A percentile compares a stretch with the other conserved stretches of the same genome.
Evolutionary conservation across 2,888 invertebrate species (phyloP).

Genomic region (Agriopis marginaria): DNA sequence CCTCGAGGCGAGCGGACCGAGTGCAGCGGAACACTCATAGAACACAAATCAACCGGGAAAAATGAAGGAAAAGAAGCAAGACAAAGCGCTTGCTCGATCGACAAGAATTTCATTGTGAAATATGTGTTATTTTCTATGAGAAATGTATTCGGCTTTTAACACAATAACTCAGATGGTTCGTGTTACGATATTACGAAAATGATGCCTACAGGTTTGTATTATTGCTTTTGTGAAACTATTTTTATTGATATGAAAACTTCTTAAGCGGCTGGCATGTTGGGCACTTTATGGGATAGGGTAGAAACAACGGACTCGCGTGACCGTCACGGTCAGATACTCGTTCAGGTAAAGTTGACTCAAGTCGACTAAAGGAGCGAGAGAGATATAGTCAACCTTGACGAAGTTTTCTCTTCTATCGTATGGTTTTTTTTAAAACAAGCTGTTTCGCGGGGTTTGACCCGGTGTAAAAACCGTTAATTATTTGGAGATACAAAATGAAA

Average conservation of each 20-base stretch:
- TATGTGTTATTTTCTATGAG: slow-evolving; percentile 77
- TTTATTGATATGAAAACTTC: not conserved
- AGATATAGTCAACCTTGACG: too few relatives aligned
- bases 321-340: too few relatives aligned
- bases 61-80: slow-evolving; percentile 69
- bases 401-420: too few relatives aligned
- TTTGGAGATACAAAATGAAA: too few relatives aligned
- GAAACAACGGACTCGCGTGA: too few relatives aligned
- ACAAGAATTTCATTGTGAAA: slow-evolving; percentile 77
- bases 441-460: too few relatives aligned
- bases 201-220: slow-evolving; percentile 19
- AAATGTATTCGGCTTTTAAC: slow-evolving; percentile 71
- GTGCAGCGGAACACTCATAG: slow-evolving; percentile 74
- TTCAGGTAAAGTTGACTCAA: too few relatives aligned
- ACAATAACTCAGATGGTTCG: slow-evolving; percentile 60
- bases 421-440: too few relatives aligned
- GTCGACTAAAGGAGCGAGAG: too few relatives aligned
- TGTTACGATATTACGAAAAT: slow-evolving; percentile 42
- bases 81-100: slow-evolving; percentile 75
- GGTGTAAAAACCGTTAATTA: too few relatives aligned
- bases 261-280: too few relatives aligned
- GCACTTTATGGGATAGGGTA: too few relatives aligned
- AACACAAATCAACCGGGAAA: slow-evolving; percentile 76
- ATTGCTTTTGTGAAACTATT: slow-evolving; percentile 16
- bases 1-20: slow-evolving; percentile 61